Evolutionary conservation across 2,888 invertebrate species (phyloP), one percentile per base, ranked within the genome.

Genomic region (Augochlorella aurata): DNA sequence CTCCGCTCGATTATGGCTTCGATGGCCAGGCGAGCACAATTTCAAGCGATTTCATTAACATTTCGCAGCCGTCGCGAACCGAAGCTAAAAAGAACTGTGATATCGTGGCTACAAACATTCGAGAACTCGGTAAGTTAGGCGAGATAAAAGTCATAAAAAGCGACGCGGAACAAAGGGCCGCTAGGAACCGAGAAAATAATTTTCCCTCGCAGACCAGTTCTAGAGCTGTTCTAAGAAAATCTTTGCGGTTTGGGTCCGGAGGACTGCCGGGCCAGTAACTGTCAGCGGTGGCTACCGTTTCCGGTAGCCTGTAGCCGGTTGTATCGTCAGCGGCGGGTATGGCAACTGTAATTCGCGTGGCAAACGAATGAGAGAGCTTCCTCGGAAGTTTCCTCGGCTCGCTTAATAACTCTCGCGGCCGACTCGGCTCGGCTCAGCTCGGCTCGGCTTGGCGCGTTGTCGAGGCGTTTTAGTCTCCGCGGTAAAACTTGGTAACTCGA

Each of bases 401-500:
- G 79, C 16, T 88, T 91, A 91, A 91, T 91, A 91, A 91, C 89
- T 89, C 85, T 16, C 69, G 79, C 72, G 38, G 77, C 77, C 38
- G 69, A 71, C 29, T 29, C 29, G 2, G 77, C 88, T 86, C 85
- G 38, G 38, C 38, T 38, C 38, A 21, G 54, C 24, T 58, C 54
- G 54, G 54, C 54, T 58, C 58, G 2, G 58, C 29, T 61, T 16
- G 9, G 79, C 89, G 85, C 85, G 86, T 86, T 89, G 89, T 90
- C 86, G 80, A 85, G 85, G 77, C 79, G 87, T 85, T 87, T 90
- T 88, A 88, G 86, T 85, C 86, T 85, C 79, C 81, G 77, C 81
- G 87, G 85, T 89, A 88, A 89, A 90, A 90, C 85, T 91, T 88
- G 87, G 87, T 87, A 90, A 90, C 88, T 90, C 85, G 86, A 86